A percentile compares a stretch with the other conserved stretches of the same genome.
phyloP scores from a whole-genome alignment of 2,888 invertebrate species.

The Rhorus exstirpatorius region DNA sequence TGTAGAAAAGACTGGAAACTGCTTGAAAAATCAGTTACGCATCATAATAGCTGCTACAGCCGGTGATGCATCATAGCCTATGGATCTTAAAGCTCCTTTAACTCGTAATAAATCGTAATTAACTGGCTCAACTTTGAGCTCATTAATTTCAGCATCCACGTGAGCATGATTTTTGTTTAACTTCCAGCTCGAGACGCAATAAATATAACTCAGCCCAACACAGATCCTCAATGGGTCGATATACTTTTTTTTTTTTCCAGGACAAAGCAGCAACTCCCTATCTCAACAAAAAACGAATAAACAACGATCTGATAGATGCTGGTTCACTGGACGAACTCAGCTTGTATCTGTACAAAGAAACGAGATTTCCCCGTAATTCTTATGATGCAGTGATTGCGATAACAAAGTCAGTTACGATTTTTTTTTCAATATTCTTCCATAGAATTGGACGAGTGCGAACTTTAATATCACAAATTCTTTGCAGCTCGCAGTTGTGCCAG shows the following conservation, averaged over 20 bases:
- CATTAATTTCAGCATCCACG: too few relatives aligned
- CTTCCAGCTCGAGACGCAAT: too few relatives aligned
- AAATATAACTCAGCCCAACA: too few relatives aligned
- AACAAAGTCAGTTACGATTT: slow-evolving; percentile 42
- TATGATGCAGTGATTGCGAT: slow-evolving; percentile 56
- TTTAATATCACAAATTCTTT: slow-evolving; percentile 2
- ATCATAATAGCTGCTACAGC: too few relatives aligned
- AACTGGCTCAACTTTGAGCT: too few relatives aligned
- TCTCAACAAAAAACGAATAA: slow-evolving; percentile 52
- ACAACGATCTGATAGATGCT: slow-evolving; percentile 37
- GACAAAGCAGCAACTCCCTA: slow-evolving; percentile 62
- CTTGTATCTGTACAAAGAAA: slow-evolving; percentile 53
- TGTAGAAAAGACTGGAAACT: too few relatives aligned
- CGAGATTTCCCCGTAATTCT: slow-evolving; percentile 46
- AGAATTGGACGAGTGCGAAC: neutral
- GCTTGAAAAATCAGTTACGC: too few relatives aligned
- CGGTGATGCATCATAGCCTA: too few relatives aligned
- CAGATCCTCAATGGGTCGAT: too few relatives aligned
- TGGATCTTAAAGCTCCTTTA: too few relatives aligned
- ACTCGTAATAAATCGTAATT: too few relatives aligned
- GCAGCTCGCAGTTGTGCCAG: slow-evolving; percentile 54
- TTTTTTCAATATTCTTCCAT: neutral
- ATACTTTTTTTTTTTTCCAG: slow-evolving; percentile 20
- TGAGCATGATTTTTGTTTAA: too few relatives aligned
- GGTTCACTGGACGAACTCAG: slow-evolving; percentile 54